These are phyloP conservation scores for Propsilocerus akamusi DNA, from an alignment of 1,140 invertebrate species.

Conservation along the genomic window DNA sequence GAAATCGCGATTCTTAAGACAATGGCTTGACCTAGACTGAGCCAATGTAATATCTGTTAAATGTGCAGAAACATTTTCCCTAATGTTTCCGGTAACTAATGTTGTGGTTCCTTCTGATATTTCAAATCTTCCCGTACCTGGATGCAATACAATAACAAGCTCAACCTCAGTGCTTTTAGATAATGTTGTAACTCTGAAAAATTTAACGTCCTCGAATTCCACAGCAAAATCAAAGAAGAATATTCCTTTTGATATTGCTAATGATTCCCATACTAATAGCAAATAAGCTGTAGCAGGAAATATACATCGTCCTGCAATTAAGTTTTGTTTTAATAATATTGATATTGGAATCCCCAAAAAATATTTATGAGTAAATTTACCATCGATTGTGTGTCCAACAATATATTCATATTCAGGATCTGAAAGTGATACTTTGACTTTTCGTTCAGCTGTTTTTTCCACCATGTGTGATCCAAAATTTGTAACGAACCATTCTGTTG, in stretches of 20 bases:
- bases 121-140: constrained; percentile 13
- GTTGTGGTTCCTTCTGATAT: constrained; percentile 57
- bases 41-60: constrained; percentile 23
- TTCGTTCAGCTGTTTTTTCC: no score
- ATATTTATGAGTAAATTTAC: constrained; percentile 17
- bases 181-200: constrained; percentile 44
- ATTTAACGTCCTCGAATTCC: constrained; percentile 45
- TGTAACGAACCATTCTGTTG: constrained; percentile 23
- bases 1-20: constrained; percentile 46
- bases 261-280: constrained; percentile 47
- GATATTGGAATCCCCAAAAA: no score
- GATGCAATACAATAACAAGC: constrained; percentile 42
- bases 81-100: constrained; percentile 56
- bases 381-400: constrained; percentile 73
- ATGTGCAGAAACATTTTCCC: constrained; percentile 27
- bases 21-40: constrained; percentile 21
- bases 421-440: not conserved
- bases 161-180: constrained; percentile 32
- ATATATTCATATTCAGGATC: constrained; percentile 37
- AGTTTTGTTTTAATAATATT: no score
- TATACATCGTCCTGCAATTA: constrained; percentile 29
- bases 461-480: not conserved
- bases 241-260: constrained; percentile 37
- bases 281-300: constrained; percentile 52
- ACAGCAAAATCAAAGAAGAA: constrained; percentile 38